A percentile compares a stretch with the other conserved stretches of the same genome.
Evolutionary conservation across 2,888 invertebrate species (phyloP).

Genomic region (Agrochola circellaris): DNA sequence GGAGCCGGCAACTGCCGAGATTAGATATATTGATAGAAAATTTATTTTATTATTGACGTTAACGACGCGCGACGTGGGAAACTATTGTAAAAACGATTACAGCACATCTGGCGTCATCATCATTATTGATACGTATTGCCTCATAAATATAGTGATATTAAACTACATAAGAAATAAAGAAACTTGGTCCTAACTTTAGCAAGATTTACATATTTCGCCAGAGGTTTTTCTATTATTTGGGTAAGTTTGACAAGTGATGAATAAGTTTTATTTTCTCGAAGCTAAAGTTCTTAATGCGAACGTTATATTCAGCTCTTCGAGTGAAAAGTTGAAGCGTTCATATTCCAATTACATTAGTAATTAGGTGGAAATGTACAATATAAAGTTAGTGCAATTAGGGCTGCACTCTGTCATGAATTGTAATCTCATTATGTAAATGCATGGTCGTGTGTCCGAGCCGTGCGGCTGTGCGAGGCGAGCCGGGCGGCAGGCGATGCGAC

Average conservation of each 20-base stretch:
- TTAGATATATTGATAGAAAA: conserved; percentile 81
- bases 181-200: conserved; percentile 32
- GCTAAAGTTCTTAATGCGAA: conserved; percentile 27
- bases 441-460: conserved; percentile 43
- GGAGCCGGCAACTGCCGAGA: conserved; percentile 74
- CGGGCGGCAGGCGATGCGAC: conserved; percentile 41
- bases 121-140: conserved; percentile 17
- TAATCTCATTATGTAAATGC: conserved; percentile 78
- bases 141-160: conserved; percentile 15
- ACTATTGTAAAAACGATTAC: conserved; percentile 64
- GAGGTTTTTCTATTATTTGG: conserved; percentile 47
- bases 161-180: conserved; percentile 13
- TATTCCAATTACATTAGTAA: conserved; percentile 51
- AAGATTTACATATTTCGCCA: conserved; percentile 46
- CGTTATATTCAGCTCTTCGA: conserved; percentile 34
- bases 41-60: conserved; percentile 75
- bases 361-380: conserved; percentile 52
- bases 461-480: conserved; percentile 25
- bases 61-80: conserved; percentile 74
- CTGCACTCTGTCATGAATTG: conserved; percentile 74
- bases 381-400: conserved; percentile 66
- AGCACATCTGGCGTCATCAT: conserved; percentile 15
- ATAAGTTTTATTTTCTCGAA: conserved; percentile 42
- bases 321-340: conserved; percentile 36
- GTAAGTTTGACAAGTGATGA: conserved; percentile 43